These are phyloP conservation scores for Tenthredo scrophulariae DNA, from an alignment of 2,888 invertebrate genomes.

Conservation along the genomic window DNA sequence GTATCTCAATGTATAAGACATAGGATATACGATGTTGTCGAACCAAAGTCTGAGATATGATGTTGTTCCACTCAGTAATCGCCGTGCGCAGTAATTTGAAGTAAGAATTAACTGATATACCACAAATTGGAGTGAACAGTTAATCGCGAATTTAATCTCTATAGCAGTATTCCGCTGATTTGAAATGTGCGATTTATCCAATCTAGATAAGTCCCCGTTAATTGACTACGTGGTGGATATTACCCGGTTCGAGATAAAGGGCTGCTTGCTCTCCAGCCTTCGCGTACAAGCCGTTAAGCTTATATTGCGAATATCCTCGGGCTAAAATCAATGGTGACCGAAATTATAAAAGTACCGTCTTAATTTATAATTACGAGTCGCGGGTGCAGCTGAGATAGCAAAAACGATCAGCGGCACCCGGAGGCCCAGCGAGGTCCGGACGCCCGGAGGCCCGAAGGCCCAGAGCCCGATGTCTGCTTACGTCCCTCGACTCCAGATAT, in stretches of 20 bases:
- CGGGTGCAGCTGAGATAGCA: neutral
- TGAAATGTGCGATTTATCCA: conserved; percentile 1
- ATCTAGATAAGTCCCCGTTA: neutral
- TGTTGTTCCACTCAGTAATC: too few species aligned
- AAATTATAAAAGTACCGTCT: conserved; percentile 24
- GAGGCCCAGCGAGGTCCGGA: neutral
- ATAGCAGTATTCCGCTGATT: neutral
- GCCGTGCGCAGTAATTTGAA: neutral
- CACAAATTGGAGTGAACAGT: neutral
- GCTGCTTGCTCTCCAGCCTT: neutral
- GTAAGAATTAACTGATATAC: neutral
- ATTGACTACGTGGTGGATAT: conserved; percentile 14
- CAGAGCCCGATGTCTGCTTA: conserved; percentile 1
- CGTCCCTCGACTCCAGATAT: conserved; percentile 58
- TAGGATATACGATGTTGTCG: too few species aligned
- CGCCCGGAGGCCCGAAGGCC: neutral
- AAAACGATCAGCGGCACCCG: conserved; percentile 22
- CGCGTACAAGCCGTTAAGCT: conserved; percentile 10
- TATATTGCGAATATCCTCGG: neutral
- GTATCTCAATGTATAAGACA: too few species aligned
- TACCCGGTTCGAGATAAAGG: conserved; percentile 9
- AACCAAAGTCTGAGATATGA: too few species aligned
- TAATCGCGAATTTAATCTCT: neutral
- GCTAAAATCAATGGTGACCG: neutral
- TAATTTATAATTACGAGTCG: conserved; percentile 39